Conservation (phyloP, 2,113 vertebrate species). For the Neoarius graeffei region DNA sequence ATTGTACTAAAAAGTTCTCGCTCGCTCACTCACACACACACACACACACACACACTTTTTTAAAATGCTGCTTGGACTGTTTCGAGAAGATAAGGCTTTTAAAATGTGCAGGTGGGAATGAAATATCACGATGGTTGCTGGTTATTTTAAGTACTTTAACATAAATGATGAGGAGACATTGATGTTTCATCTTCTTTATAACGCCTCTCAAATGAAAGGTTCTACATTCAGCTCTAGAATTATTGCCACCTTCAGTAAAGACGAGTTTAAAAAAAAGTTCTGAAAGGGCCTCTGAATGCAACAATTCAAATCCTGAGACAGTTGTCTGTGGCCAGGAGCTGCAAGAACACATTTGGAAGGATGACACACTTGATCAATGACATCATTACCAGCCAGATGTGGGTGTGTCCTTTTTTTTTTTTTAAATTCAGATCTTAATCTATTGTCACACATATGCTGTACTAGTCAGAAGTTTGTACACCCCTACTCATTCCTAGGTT, state of each 20-base stretch:
- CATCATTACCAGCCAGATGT: neutral
- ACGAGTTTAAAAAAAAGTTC: neutral
- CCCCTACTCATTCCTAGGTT: too few relatives aligned
- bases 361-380: neutral
- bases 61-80: neutral
- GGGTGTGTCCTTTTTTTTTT: neutral
- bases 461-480: too few relatives aligned
- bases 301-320: neutral
- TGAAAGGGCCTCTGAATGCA: neutral
- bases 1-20: neutral
- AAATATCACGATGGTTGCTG: neutral
- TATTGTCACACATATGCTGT: neutral
- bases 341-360: neutral
- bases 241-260: neutral
- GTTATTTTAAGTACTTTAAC: neutral
- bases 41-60: neutral
- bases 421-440: neutral
- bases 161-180: neutral
- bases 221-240: neutral
- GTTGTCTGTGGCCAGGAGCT: neutral
- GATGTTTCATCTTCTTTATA: neutral
- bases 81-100: neutral
- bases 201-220: neutral
- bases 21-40: neutral
- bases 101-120: conserved; percentile 16